Evolutionary conservation across 2,888 invertebrate species (phyloP).

Genomic region (Andricus curvator): DNA sequence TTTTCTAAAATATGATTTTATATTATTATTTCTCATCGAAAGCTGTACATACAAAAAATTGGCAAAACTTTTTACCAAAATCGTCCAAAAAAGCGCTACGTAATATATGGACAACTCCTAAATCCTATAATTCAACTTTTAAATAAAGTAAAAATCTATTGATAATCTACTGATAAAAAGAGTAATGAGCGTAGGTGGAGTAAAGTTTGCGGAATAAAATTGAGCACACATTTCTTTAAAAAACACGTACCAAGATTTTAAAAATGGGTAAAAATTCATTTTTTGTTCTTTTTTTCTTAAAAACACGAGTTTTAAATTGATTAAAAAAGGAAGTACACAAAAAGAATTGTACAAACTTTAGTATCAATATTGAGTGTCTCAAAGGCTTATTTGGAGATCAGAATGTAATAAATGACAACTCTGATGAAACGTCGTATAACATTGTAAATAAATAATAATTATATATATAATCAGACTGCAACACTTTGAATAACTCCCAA

Average conservation of each 20-base stretch:
- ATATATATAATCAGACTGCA: slow-evolving; percentile 18
- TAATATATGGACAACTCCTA: too few species aligned
- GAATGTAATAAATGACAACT: background rate
- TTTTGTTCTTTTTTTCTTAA: background rate
- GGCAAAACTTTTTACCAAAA: too few species aligned
- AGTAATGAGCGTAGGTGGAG: slow-evolving; percentile 19
- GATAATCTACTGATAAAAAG: background rate
- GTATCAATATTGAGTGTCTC: background rate
- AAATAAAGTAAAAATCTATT: background rate
- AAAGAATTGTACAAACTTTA: background rate
- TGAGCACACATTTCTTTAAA: background rate
- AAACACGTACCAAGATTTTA: background rate
- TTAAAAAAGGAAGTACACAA: background rate
- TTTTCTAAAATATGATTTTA: too few species aligned
- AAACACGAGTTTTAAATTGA: background rate
- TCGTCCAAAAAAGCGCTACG: too few species aligned
- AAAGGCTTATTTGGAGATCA: slow-evolving; percentile 10
- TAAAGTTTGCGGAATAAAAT: background rate
- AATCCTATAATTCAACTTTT: background rate
- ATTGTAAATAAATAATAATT: slow-evolving; percentile 32
- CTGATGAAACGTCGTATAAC: slow-evolving; percentile 5
- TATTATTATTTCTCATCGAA: too few species aligned
- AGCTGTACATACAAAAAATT: too few species aligned
- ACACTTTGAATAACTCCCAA: slow-evolving; percentile 20
- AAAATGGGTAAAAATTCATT: background rate